A percentile compares a stretch with the other conserved stretches of the same genome.
These are phyloP conservation scores for Lathronympha strigana DNA, from an alignment of 2,888 invertebrate species.

Conservation along the genomic window DNA sequence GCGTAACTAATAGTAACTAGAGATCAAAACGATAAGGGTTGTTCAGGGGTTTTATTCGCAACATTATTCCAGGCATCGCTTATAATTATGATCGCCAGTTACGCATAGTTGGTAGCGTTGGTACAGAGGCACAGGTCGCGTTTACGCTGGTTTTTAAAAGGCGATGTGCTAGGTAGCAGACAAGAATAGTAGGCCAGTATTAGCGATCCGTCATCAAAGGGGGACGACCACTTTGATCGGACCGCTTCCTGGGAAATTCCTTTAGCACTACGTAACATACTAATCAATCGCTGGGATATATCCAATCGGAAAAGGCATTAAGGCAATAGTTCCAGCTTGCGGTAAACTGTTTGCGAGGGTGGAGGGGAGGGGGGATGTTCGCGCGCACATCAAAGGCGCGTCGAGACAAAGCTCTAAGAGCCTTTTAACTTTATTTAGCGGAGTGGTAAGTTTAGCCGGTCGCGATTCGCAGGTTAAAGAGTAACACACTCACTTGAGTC, in stretches of 20 bases:
- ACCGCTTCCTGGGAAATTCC: conserved; percentile 74
- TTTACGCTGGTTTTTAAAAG: background rate
- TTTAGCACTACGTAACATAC: conserved; percentile 66
- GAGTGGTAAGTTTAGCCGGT: conserved; percentile 84
- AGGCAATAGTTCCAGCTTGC: conserved; percentile 81
- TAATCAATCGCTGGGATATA: conserved; percentile 76
- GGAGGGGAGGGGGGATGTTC: conserved; percentile 53
- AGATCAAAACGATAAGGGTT: conserved; percentile 69
- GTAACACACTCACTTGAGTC: conserved; percentile 83
- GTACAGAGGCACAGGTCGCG: background rate
- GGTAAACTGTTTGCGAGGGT: conserved; percentile 78
- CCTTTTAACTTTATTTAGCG: conserved; percentile 85
- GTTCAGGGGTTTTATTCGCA: conserved; percentile 45
- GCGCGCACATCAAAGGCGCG: conserved; percentile 79
- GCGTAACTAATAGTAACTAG: conserved; percentile 49
- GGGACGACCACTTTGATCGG: conserved; percentile 69
- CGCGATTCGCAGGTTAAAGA: conserved; percentile 84
- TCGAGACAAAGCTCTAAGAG: conserved; percentile 83
- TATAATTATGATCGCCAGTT: background rate
- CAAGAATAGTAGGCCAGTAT: conserved; percentile 48
- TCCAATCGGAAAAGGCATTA: conserved; percentile 80
- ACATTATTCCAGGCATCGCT: background rate
- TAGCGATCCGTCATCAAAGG: conserved; percentile 66
- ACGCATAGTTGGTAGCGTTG: background rate
- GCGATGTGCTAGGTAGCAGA: background rate